phyloP scores from a whole-genome alignment of 2,888 invertebrate genomes.

The Piscicola geometra region DNA sequence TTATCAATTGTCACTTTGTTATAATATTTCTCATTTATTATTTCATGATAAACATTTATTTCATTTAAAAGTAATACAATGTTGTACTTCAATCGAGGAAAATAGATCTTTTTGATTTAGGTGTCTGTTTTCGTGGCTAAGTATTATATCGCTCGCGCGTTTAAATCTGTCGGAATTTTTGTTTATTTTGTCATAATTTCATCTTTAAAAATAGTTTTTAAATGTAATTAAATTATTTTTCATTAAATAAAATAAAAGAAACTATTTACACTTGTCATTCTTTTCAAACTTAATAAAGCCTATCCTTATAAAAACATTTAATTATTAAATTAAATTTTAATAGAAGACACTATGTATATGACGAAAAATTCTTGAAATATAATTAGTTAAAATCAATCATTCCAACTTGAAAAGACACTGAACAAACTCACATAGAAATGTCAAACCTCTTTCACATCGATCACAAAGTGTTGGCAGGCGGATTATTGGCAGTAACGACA shows the following conservation, averaged over 20 bases:
- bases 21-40: neutral
- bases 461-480: constrained; percentile 34
- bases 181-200: neutral
- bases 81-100: neutral
- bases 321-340: no score
- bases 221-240: neutral
- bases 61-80: neutral
- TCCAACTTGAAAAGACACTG: no score
- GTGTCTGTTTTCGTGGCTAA: constrained; percentile 3
- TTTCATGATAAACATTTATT: neutral
- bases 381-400: no score
- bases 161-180: neutral
- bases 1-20: neutral
- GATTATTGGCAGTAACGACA: constrained; percentile 35
- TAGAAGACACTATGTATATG: no score
- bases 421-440: no score
- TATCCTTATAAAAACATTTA: no score
- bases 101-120: neutral
- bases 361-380: no score
- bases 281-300: neutral
- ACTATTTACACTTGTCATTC: neutral
- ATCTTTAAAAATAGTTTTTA: neutral
- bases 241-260: neutral
- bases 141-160: neutral
- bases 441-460: constrained; percentile 33